Base-by-base conservation (phyloP, 2,888 invertebrate species). In the Anaspis maculata region DNA sequence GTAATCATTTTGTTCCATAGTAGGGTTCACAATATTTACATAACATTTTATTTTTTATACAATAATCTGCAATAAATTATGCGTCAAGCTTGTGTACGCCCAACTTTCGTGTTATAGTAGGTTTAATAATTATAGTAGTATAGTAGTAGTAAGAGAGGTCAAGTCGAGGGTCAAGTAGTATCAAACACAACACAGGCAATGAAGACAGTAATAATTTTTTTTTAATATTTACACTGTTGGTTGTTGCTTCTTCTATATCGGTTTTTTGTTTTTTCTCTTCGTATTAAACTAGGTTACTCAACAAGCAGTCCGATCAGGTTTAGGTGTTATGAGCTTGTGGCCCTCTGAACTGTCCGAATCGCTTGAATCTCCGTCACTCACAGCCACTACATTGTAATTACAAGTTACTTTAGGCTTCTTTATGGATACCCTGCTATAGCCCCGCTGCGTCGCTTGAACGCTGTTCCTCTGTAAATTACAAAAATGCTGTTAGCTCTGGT, bases 371-470 rank as follows among this genome's bases (percentile, higher is more conserved):
- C 60, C 62, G 28, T 63, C 64, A 48, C 62, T 64, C 41, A 65
- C 64, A 37, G 65, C 58, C 37, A 66, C 66, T 36, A 67, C 64
- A 42, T 66, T 67, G 52, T 67, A 67, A 44, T 67, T 66, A 48
- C 67, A 67, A 29, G 66, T 66, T 32, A 67, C 66, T 51, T 65
- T 66, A 26, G 67, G 66, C 42, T 67, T 66, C 47, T 64, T 64
- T 45, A 67, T 67, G 25, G 67, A 67, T 36, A 67, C 65, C 48
- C 59, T 57, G 52, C 61, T 67, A 51, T 64, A 66, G 32, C 61
- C 61, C 13, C 59, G 42, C 40, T 61, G 62, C 25, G 52, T 44
- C 14, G 54, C 46, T 42, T 62, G 61, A 34, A 63, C 51, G 49
- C 56, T 64, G 40, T 57, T 66, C 49, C 54, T 59, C 65, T 65